These are phyloP conservation scores for Emydura subglobosa DNA, from an alignment of 2,113 vertebrate genomes.

Conservation along the genomic window DNA sequence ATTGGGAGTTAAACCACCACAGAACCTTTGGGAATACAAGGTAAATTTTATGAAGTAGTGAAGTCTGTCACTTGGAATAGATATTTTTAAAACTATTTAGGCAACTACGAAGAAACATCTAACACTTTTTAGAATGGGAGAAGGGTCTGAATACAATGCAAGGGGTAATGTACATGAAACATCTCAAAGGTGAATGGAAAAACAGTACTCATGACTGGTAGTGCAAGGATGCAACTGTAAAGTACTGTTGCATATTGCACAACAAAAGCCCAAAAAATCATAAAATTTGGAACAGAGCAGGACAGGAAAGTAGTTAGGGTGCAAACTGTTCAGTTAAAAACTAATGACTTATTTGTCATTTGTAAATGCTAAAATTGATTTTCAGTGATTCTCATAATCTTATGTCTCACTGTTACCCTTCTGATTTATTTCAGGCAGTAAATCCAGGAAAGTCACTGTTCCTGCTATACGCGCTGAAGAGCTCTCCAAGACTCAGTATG, in stretches of 20 bases:
- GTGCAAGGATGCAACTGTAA: neutral
- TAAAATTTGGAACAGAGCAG: neutral
- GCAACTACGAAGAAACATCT: neutral
- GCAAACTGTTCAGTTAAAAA: neutral
- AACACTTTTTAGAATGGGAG: neutral
- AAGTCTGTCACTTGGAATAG: neutral
- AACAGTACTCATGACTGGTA: neutral
- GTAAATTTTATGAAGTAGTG: constrained; percentile 64
- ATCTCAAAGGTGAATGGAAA: neutral
- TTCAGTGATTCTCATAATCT: neutral
- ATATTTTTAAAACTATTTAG: neutral
- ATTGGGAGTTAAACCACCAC: constrained; percentile 89
- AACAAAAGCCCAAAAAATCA: neutral
- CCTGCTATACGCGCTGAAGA: constrained; percentile 92
- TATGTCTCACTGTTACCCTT: neutral
- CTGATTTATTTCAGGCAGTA: constrained; percentile 80
- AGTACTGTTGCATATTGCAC: too few relatives aligned
- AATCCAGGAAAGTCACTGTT: constrained; percentile 93
- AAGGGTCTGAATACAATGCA: neutral
- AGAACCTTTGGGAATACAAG: constrained; percentile 97
- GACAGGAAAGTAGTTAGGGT: neutral
- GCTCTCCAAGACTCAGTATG: constrained; percentile 91
- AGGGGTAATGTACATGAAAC: neutral
- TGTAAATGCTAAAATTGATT: neutral
- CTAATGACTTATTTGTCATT: neutral